Conservation (phyloP, 2,797 vertebrate species). For the Lepilemur ruficaudatus region DNA sequence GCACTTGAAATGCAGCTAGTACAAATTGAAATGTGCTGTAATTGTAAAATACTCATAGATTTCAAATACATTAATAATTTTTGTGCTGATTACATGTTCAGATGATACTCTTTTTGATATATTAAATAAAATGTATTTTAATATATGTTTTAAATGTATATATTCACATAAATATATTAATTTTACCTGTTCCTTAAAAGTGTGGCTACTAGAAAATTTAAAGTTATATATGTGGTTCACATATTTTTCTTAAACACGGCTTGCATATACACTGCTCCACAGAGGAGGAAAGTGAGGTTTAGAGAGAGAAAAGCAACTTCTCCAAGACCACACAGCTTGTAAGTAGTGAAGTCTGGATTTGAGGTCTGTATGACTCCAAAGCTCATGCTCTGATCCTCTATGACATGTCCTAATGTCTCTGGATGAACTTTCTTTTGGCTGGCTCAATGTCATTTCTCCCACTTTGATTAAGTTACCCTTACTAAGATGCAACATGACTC, state of each 20-base stretch:
- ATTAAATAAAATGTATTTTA: neutral
- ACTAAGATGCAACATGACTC: conserved; percentile 37
- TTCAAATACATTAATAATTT: neutral
- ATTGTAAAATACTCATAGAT: neutral
- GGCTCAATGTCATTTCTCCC: neutral
- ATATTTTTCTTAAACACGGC: neutral
- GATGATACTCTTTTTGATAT: neutral
- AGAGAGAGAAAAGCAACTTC: conserved; percentile 16
- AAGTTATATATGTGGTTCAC: neutral
- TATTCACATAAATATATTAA: neutral
- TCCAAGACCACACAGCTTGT: neutral
- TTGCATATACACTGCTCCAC: neutral
- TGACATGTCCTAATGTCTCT: neutral
- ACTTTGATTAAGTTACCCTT: conserved; percentile 20
- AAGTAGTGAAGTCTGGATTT: neutral
- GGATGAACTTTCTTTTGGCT: conserved; percentile 40
- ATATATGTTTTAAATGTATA: neutral
- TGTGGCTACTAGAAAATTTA: neutral
- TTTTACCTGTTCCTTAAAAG: neutral
- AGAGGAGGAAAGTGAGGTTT: neutral
- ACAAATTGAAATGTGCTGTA: neutral
- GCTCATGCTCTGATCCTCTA: neutral
- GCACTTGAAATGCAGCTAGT: neutral
- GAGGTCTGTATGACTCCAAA: neutral
- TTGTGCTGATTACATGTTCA: neutral